Conservation (phyloP, 2,888 invertebrate species). For the Caenorhabditis doughertyi region DNA sequence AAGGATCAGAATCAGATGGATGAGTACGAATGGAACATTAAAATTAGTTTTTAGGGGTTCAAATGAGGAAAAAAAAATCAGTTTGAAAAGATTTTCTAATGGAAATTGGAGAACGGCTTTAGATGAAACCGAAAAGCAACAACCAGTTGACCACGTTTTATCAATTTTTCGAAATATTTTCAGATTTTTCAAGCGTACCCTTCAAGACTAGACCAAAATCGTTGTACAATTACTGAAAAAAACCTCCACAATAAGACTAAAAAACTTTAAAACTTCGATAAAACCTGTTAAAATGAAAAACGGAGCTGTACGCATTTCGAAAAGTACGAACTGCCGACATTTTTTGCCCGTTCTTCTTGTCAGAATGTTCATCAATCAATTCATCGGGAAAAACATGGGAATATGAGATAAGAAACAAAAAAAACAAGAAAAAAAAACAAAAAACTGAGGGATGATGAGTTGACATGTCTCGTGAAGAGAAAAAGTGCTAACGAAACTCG, state of each 20-base stretch:
- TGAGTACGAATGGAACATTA: neutral
- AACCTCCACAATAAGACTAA: no score
- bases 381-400: neutral
- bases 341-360: neutral
- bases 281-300: no score
- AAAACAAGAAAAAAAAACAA: slow-evolving; percentile 20
- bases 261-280: no score
- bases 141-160: no score
- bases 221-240: no score
- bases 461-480: slow-evolving; percentile 2
- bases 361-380: slow-evolving; percentile 11
- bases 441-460: slow-evolving; percentile 18
- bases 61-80: neutral
- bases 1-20: slow-evolving; percentile 6
- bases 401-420: neutral
- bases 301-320: neutral
- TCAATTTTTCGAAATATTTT: no score
- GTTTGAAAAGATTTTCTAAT: neutral
- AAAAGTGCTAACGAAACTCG: slow-evolving; percentile 12
- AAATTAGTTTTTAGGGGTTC: no score
- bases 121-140: no score
- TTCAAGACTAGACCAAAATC: no score
- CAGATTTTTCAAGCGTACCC: no score
- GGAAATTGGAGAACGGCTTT: no score
- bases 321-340: neutral